Evolutionary conservation across 2,888 invertebrate species (phyloP).

Genomic region (Drosophila pullipes): DNA sequence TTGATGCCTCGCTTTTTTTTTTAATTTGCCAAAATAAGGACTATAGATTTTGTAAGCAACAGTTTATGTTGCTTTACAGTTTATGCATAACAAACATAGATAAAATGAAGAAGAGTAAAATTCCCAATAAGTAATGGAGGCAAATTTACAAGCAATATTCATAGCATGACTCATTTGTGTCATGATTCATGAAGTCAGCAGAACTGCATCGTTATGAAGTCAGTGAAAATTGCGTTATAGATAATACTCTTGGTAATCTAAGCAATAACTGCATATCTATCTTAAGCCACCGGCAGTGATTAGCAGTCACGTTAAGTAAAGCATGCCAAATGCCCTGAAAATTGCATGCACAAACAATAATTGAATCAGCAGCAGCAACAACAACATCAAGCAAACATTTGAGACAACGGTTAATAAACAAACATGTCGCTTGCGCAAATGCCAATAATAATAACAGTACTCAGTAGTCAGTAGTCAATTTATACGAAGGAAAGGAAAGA

Average conservation of each 20-base stretch:
- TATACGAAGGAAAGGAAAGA: not conserved
- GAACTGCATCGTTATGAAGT: not conserved
- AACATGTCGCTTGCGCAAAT: constrained; percentile 42
- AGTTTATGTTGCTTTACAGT: too few relatives aligned
- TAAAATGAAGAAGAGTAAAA: not conserved
- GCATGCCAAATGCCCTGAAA: constrained; percentile 23
- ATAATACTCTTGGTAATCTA: not conserved
- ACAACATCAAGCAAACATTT: constrained; percentile 35
- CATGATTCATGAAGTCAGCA: not conserved
- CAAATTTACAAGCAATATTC: not conserved
- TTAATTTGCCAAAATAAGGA: too few relatives aligned
- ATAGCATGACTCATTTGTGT: constrained; percentile 1
- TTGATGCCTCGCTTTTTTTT: too few relatives aligned
- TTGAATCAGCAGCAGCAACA: constrained; percentile 38
- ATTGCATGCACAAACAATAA: constrained; percentile 48
- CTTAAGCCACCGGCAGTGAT: constrained; percentile 7
- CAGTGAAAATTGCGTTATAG: constrained; percentile 6
- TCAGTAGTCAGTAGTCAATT: constrained; percentile 1
- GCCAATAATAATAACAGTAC: constrained; percentile 43
- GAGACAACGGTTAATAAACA: constrained; percentile 55
- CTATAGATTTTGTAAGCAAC: too few relatives aligned
- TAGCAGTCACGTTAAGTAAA: constrained; percentile 6
- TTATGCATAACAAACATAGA: too few relatives aligned
- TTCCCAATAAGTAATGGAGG: not conserved
- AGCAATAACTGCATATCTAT: not conserved